These are phyloP conservation scores for Isurus oxyrinchus DNA, from an alignment of 2,113 vertebrate species.

Conservation along the genomic window DNA sequence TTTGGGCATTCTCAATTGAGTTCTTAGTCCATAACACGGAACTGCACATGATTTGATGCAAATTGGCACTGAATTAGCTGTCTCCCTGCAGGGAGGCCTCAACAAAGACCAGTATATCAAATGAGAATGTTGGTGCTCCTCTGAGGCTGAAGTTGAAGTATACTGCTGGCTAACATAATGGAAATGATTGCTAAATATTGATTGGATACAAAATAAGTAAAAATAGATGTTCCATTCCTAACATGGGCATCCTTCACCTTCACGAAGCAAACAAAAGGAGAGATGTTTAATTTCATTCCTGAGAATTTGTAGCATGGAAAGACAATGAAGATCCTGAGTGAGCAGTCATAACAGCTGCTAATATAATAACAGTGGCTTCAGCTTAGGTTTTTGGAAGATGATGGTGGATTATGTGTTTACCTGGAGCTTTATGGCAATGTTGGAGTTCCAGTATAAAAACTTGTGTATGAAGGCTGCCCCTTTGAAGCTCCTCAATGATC, in stretches of 20 bases:
- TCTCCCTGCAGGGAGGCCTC: background rate
- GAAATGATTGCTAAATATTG: background rate
- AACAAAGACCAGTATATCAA: constrained; percentile 13
- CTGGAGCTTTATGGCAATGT: background rate
- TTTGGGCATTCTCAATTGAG: constrained; percentile 27
- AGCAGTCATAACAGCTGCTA: background rate
- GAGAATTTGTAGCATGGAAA: background rate
- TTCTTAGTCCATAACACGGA: constrained; percentile 18
- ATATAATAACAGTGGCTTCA: background rate
- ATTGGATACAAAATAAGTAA: background rate
- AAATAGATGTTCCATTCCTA: background rate
- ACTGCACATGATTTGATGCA: constrained; percentile 30
- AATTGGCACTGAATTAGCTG: constrained; percentile 30
- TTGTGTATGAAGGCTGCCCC: background rate
- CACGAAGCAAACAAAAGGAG: background rate
- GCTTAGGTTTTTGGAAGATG: background rate
- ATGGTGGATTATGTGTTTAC: background rate
- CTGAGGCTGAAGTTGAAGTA: background rate
- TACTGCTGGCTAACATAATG: background rate
- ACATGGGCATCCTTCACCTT: background rate
- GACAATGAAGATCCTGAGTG: background rate
- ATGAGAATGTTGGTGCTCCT: background rate
- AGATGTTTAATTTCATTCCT: constrained; percentile 12
- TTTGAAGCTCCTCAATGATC: background rate
- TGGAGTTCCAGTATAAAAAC: background rate